Evolutionary conservation across 2,797 vertebrate species (phyloP), one percentile per base, ranked within the genome.

Genomic region (Sitta carolinensis): DNA sequence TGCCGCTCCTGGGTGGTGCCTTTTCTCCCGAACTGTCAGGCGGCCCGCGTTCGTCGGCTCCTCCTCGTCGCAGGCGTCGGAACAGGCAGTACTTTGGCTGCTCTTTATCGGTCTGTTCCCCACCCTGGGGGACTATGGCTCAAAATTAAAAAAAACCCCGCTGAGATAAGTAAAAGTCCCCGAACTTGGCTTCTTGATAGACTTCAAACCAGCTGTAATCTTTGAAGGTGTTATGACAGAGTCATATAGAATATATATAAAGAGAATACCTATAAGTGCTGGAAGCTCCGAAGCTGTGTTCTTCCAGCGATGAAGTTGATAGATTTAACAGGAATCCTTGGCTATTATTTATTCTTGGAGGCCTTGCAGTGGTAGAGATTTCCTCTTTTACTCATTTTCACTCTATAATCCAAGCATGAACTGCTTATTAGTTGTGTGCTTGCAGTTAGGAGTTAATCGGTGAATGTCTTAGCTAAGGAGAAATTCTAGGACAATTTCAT

Each of bases 41-140:
- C 16, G 34, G 20, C 10, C 20, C 11, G 20, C 2, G 2, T 2
- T 34, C 4, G 27, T 14, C 17, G 3, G 38, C 26, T 43, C 12
- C 4, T 12, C 21, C 16, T 12, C 21, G 8, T 9, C 2, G 8
- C 42, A 1, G 64, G n/a, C 5, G 5, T 51, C 9, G 17, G 40
- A 11, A 1, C 4, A 3, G 66, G 43, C 55, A 2, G 45, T 6
- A 1, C 20, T 34, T 34, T 2, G 42, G 17, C 8, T 69, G 18
- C 20, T 29, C 16, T 59, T 13, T 38, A 26, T 3, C 30, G 7
- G 7, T 8, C 16, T 27, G 16, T 48, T 38, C 20, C 21, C 14
- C 30, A 0, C 16, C 0, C 42, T 5, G 3, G 6, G 19, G 3
- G 8, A 3, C n/a, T 59, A 5, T 25, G 52, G n/a, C 48, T 85